A percentile compares a stretch with the other conserved stretches of the same genome.
phyloP scores from a whole-genome alignment of 2,888 invertebrate species.

The Escarpia spicata region DNA sequence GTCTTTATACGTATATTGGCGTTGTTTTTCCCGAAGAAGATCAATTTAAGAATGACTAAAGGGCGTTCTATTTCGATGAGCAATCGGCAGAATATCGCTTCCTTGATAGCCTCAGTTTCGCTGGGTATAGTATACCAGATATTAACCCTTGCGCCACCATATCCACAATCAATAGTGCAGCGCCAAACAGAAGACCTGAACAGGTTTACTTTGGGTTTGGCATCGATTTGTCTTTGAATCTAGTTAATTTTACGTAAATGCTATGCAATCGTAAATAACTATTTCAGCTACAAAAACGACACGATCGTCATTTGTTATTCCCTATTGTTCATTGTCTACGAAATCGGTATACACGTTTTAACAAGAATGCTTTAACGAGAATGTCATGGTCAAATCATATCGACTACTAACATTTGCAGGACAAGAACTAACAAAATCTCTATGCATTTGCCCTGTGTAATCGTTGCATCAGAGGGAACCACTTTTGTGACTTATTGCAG shows the following conservation, averaged over 20 bases:
- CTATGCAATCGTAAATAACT: background rate
- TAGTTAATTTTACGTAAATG: background rate
- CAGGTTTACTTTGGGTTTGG: background rate
- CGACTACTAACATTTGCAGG: background rate
- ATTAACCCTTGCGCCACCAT: slow-evolving; percentile 12
- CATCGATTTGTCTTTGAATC: background rate
- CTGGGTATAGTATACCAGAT: background rate
- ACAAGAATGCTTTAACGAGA: background rate
- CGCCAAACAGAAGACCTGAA: background rate
- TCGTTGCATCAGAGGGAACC: no score
- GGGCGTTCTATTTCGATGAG: background rate
- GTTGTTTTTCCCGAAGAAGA: slow-evolving; percentile 8
- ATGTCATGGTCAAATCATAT: background rate
- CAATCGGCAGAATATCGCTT: slow-evolving; percentile 6
- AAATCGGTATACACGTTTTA: background rate
- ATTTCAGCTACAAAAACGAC: background rate
- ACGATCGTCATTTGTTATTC: background rate
- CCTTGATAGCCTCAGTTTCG: background rate
- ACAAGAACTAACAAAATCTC: background rate
- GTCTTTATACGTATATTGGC: slow-evolving; percentile 12
- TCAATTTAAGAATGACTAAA: slow-evolving; percentile 16
- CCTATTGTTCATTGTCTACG: background rate
- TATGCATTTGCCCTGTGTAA: no score
- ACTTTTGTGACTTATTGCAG: no score
- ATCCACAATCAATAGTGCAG: background rate